Evolutionary conservation across 2,888 invertebrate species (phyloP), one percentile per base, ranked within the genome.

Genomic region (Eristalinus sepulchralis): DNA sequence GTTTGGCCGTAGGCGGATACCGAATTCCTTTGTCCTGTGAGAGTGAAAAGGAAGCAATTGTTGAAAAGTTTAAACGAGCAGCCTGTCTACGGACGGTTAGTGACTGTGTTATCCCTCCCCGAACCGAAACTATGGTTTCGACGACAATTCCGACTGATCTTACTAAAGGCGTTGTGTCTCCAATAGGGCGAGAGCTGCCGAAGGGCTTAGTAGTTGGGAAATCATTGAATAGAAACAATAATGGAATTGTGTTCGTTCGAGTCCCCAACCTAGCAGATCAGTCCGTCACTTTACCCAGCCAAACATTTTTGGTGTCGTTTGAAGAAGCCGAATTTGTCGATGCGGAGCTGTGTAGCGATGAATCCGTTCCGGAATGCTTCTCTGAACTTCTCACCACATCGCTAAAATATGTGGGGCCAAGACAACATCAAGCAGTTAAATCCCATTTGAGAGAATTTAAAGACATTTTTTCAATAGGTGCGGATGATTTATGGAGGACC

Each of bases 201-300:
- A 80, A 80, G 22, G 60, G 72, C 17, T 5, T 53, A 1, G n/a
- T 78, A 11, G 33, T 66, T 36, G 78, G 59, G 8, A 79, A 79
- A 53, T 47, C 33, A 0, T 5, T 77, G 3, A 70, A 36, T 36
- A 57, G 22, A 57, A 57, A 27, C 24, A 34, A 13, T 5, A 17
- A 24, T 67, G 72, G 67, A 20, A 10, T n/a, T 36, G 66, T 80
- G 33, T 66, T 59, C 13, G 64, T 66, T 0, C 33, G 66, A 66
- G 72, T 72, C 1, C 60, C 67, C 24, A 68, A 68, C 24, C 3
- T 55, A 1, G 36, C 68, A 11, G 67, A 68, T 53, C 33, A 76
- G 60, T 47, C 76, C 11, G 72, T 72, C 9, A 17, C 17, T n/a
- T 57, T 72, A 62, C 72, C 53, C 4, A 4, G 22, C 17, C 20